Evolutionary conservation across 2,797 vertebrate species (phyloP).

Genomic region (Clangula hyemalis): DNA sequence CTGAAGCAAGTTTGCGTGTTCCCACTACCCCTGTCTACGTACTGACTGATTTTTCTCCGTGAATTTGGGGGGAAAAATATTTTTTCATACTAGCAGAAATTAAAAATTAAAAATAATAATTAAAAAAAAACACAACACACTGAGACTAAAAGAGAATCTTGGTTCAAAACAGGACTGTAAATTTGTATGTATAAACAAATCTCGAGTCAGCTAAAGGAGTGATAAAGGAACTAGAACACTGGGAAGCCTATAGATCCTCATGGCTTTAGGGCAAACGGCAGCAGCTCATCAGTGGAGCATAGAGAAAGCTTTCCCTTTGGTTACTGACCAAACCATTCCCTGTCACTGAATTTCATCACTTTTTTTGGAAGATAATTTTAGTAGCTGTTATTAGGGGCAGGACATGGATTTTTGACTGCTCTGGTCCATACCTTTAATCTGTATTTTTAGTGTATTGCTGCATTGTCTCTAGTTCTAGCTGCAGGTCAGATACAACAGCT

Average conservation of each 20-base stretch:
- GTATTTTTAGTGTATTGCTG: neutral
- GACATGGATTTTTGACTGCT: neutral
- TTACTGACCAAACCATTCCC: neutral
- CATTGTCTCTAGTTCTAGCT: neutral
- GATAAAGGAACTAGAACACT: neutral
- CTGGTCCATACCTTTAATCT: neutral
- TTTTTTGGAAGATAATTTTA: neutral
- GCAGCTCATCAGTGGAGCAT: neutral
- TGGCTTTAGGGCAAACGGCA: neutral
- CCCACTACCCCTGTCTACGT: neutral
- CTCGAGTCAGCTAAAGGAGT: neutral
- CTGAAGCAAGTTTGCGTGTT: neutral
- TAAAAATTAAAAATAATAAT: no score
- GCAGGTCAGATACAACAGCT: neutral
- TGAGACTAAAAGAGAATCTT: neutral
- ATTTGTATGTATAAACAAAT: neutral
- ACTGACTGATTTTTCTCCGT: neutral
- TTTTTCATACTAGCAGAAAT: neutral
- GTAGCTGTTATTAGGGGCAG: neutral
- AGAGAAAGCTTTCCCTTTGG: neutral
- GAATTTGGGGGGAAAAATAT: neutral
- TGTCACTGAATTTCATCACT: neutral
- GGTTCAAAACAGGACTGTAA: neutral
- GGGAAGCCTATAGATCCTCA: neutral
- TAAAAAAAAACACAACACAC: no score